Evolutionary conservation across 2,797 vertebrate species (phyloP).

Genomic region (Spea hammondii): DNA sequence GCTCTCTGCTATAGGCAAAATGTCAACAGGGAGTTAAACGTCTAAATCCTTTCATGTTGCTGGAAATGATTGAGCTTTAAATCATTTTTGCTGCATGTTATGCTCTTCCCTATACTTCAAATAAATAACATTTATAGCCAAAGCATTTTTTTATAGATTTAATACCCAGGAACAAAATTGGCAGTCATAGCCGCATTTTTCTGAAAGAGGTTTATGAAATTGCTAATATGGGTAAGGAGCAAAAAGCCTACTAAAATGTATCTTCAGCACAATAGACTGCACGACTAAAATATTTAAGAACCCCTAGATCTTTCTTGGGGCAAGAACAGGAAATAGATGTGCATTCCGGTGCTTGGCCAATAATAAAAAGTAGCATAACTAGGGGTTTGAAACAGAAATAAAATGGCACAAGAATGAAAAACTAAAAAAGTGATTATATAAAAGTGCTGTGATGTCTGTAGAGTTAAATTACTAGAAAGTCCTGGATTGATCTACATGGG

Average conservation of each 20-base stretch:
- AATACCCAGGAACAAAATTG: constrained; percentile 42
- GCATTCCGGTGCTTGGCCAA: constrained; percentile 52
- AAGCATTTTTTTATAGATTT: constrained; percentile 21
- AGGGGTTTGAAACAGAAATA: background rate
- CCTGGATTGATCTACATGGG: background rate
- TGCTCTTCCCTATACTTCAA: constrained; percentile 37
- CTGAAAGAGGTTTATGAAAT: constrained; percentile 37
- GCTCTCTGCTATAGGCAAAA: constrained; percentile 27
- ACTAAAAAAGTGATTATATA: background rate
- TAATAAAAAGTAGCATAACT: background rate
- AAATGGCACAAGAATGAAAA: background rate
- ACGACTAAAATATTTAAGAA: constrained; percentile 1
- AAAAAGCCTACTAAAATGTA: constrained; percentile 17
- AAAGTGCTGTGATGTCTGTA: background rate
- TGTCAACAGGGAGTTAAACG: constrained; percentile 33
- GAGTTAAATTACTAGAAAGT: background rate
- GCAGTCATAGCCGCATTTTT: constrained; percentile 29
- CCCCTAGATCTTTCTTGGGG: constrained; percentile 3
- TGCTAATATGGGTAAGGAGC: constrained; percentile 3
- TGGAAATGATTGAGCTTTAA: constrained; percentile 34
- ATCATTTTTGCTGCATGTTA: constrained; percentile 37
- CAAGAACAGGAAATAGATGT: constrained; percentile 48
- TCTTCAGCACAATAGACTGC: constrained; percentile 11
- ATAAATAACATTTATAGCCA: constrained; percentile 46
- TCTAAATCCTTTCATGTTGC: constrained; percentile 34